Evolutionary conservation across 2,797 vertebrate genomes (phyloP), one percentile per base, ranked within the genome.

Genomic region (Ceryle rudis): DNA sequence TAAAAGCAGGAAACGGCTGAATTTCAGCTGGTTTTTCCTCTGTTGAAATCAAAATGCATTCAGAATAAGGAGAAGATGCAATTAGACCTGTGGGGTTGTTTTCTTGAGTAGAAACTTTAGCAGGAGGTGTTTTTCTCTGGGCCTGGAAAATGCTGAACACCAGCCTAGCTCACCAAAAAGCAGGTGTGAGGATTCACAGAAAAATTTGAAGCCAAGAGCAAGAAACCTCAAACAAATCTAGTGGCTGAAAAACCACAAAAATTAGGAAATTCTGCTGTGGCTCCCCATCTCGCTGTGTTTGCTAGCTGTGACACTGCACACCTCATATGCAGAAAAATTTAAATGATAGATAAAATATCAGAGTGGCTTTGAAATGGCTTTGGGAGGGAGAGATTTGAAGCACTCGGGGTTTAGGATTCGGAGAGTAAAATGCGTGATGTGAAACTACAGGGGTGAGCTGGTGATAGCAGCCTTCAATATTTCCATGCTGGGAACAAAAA

Each of bases 201-300:
- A 60, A 58, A 31, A 83, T 81, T 80, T 79, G 78, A 90, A 94
- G 81, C 37, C 49, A 65, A 62, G 66, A 44, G 28, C 42, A 87
- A 84, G 52, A 96, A 93, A 89, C 93, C 74, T 62, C 67, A 84
- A 90, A 47, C 66, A 93, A 82, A 67, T 79, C 33, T 35, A 16
- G 95, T 52, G 90, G 70, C 57, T 62, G 31, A 81, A 81, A 93
- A 81, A 7, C 92, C 67, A 0, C 91, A 92, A 82, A 80, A 85
- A 75, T 44, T 55, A 89, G 71, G 74, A 91, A 77, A 96, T 69
- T 92, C 80, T 94, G 65, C 65, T 91, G 77, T 37, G 77, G 89
- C 57, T 89, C 29, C 62, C 66, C 65, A 47, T 12, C 69, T 86
- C 0, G 1, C 69, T 77, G 21, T 62, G 79, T 60, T 4, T 4